phyloP scores from a whole-genome alignment of 2,113 vertebrate genomes.

The Peromyscus leucopus region DNA sequence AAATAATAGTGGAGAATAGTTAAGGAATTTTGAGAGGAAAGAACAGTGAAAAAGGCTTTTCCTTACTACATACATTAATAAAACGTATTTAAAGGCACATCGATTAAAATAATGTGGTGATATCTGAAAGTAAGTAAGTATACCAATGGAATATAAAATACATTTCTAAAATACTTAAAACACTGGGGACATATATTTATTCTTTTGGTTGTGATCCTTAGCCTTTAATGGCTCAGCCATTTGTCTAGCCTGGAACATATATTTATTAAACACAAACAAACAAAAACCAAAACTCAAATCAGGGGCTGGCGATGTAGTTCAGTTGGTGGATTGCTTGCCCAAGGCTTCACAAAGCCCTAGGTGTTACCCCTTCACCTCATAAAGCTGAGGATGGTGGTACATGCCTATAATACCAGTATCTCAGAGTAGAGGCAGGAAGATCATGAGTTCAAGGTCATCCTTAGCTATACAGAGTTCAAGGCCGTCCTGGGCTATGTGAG shows the following conservation, averaged over 20 bases:
- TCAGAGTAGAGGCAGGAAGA: background rate
- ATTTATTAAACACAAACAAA: background rate
- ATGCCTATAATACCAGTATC: background rate
- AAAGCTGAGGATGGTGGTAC: background rate
- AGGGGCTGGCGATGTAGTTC: background rate
- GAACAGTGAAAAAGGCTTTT: background rate
- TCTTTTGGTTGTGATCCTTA: background rate
- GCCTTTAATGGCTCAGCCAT: background rate
- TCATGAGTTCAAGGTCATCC: background rate
- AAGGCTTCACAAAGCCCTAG: background rate
- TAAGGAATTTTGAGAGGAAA: background rate
- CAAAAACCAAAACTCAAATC: background rate
- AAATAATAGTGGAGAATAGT: background rate
- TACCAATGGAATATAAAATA: background rate
- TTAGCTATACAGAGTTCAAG: background rate
- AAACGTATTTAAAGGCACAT: slow-evolving; percentile 18
- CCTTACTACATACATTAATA: background rate
- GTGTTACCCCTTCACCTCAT: background rate
- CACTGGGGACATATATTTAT: background rate
- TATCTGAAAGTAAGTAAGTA: background rate
- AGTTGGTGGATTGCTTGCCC: background rate
- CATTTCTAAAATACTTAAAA: background rate
- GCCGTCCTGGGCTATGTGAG: background rate
- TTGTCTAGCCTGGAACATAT: background rate
- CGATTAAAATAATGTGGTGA: background rate